Conservation (phyloP, 2,113 vertebrate genomes). For the Barnardius zonarius region DNA sequence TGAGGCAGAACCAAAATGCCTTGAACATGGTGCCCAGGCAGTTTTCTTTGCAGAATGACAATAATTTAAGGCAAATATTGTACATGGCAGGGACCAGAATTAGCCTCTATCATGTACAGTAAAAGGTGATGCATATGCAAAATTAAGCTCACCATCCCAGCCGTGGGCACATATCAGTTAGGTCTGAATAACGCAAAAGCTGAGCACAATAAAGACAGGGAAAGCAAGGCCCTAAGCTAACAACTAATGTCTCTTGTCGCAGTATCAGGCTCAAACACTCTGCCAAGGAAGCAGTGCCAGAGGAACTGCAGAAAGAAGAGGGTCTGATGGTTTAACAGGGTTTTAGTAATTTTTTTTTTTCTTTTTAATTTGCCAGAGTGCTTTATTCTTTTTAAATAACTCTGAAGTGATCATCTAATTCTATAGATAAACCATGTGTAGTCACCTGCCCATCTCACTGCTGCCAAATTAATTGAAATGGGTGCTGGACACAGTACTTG, state of each 20-base stretch:
- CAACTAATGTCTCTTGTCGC: not conserved
- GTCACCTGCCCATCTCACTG: not conserved
- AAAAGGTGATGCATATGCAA: not conserved
- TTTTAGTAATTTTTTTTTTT: conserved; percentile 11
- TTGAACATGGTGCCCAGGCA: not conserved
- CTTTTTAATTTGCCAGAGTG: conserved; percentile 58
- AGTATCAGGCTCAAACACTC: not conserved
- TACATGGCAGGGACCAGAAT: not conserved
- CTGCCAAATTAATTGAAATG: conserved; percentile 31
- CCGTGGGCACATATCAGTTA: not conserved
- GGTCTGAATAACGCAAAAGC: not conserved
- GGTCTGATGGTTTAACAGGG: conserved; percentile 19
- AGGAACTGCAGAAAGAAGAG: not conserved
- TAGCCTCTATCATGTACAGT: not conserved
- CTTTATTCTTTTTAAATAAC: conserved; percentile 61
- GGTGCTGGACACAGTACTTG: conserved; percentile 14
- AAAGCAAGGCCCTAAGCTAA: not conserved
- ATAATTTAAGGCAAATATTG: not conserved
- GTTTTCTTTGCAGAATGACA: not conserved
- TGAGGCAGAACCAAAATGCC: not conserved
- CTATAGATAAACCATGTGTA: conserved; percentile 32
- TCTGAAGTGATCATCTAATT: conserved; percentile 42
- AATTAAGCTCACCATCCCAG: not conserved
- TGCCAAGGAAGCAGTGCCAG: conserved; percentile 36
- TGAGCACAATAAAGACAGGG: not conserved